These are phyloP conservation scores for Malachius bipustulatus DNA, from an alignment of 2,888 invertebrate species.

Conservation along the genomic window DNA sequence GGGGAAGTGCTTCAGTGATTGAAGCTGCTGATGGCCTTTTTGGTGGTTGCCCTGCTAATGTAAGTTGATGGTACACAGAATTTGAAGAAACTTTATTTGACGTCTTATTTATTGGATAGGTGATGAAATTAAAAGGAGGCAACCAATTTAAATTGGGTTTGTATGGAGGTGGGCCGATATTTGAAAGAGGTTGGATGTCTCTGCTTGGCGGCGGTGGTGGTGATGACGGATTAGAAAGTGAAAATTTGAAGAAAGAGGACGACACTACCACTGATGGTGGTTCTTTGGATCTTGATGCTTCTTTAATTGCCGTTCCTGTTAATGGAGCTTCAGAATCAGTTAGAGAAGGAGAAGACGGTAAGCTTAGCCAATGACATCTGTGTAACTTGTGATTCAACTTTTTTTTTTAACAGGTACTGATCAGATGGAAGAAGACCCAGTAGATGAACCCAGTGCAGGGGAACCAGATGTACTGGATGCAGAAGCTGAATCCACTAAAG, in stretches of 20 bases:
- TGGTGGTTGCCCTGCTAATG: constrained; percentile 30
- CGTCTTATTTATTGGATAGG: too few relatives aligned
- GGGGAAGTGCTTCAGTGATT: constrained; percentile 8
- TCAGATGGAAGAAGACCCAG: constrained; percentile 14
- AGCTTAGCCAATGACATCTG: too few relatives aligned
- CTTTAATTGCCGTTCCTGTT: constrained; percentile 21
- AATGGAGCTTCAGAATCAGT: constrained; percentile 17
- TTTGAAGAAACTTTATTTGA: too few relatives aligned
- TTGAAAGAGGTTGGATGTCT: not conserved
- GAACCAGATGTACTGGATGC: constrained; percentile 13
- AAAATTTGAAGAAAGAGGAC: constrained; percentile 15
- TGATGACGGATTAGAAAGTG: too few relatives aligned
- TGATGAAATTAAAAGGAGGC: constrained; percentile 35
- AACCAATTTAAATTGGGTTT: constrained; percentile 19
- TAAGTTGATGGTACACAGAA: too few relatives aligned
- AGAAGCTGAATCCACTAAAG: constrained; percentile 11
- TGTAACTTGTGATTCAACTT: too few relatives aligned
- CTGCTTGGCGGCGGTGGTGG: not conserved
- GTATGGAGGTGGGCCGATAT: constrained; percentile 19
- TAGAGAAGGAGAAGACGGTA: constrained; percentile 10
- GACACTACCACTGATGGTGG: constrained; percentile 26
- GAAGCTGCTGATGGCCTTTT: constrained; percentile 25
- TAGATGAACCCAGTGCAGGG: constrained; percentile 16
- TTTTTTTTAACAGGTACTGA: constrained; percentile 14
- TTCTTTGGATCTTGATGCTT: constrained; percentile 22